Percentiles rank a stretch among this genome's conserved stretches.
Conservation (phyloP, 2,797 vertebrate species). For the Linurgus olivaceus region DNA sequence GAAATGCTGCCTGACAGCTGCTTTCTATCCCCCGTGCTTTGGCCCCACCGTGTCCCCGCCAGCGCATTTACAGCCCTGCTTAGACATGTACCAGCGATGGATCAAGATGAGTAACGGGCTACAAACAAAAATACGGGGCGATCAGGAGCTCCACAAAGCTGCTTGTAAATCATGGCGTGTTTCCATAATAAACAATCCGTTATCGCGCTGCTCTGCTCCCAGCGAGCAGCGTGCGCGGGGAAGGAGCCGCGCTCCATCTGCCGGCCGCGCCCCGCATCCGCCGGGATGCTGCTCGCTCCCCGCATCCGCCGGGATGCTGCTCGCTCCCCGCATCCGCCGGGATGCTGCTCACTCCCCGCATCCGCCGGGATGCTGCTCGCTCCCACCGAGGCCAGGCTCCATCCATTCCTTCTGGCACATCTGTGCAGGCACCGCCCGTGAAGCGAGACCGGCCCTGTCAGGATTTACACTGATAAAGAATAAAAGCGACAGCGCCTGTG, state of each 20-base stretch:
- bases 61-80: not conserved
- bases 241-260: slow-evolving; percentile 47
- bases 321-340: not conserved
- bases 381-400: rapidly evolving
- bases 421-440: rapidly evolving
- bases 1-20: slow-evolving; percentile 58
- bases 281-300: not conserved
- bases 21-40: slow-evolving; percentile 40
- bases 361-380: not conserved
- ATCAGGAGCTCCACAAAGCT: slow-evolving; percentile 33
- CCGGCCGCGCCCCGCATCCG: not conserved
- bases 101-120: slow-evolving; percentile 41
- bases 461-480: not conserved
- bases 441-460: not conserved
- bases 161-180: slow-evolving; percentile 54
- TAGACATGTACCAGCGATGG: not conserved
- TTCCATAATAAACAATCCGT: slow-evolving; percentile 53
- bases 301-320: not conserved
- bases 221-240: not conserved
- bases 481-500: not conserved
- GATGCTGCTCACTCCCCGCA: not conserved
- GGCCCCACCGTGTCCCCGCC: not conserved
- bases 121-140: slow-evolving; percentile 16
- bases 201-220: not conserved
- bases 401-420: rapidly evolving